phyloP scores from a whole-genome alignment of 2,888 invertebrate genomes.

The Limnephilus marmoratus region DNA sequence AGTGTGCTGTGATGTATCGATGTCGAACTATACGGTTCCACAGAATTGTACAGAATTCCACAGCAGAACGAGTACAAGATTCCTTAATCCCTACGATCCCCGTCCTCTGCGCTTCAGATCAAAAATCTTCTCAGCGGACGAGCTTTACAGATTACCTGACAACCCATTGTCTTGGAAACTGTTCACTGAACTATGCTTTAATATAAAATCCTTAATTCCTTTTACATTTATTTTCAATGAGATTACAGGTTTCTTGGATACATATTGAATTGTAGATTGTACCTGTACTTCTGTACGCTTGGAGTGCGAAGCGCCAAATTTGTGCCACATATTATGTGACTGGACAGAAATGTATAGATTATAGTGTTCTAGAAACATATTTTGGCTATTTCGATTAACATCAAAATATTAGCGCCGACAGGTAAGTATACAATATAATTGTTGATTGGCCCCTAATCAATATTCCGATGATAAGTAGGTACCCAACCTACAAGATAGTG shows the following conservation, averaged over 20 bases:
- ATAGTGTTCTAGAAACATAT: not conserved
- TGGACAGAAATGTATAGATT: not conserved
- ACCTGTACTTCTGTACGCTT: not conserved
- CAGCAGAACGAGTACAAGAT: not conserved
- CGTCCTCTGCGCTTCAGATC: not conserved
- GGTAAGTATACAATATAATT: not conserved
- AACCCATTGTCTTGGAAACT: slow-evolving; percentile 35
- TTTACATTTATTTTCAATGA: not conserved
- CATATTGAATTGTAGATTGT: not conserved
- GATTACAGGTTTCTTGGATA: not conserved
- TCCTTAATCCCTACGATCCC: slow-evolving; percentile 25
- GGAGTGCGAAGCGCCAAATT: too few relatives aligned
- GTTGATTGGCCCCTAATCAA: not conserved
- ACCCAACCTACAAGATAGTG: too few relatives aligned
- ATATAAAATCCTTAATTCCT: slow-evolving; percentile 35
- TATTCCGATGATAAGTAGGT: too few relatives aligned
- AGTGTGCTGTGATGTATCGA: not conserved
- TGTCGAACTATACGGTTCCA: not conserved
- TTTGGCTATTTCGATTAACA: not conserved
- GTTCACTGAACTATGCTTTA: slow-evolving; percentile 22
- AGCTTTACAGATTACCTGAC: slow-evolving; percentile 10
- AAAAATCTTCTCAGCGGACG: slow-evolving; percentile 20
- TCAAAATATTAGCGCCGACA: not conserved
- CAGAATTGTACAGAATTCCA: not conserved
- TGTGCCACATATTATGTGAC: too few relatives aligned